Conservation (phyloP, 2,797 vertebrate species). For the Artibeus lituratus region DNA sequence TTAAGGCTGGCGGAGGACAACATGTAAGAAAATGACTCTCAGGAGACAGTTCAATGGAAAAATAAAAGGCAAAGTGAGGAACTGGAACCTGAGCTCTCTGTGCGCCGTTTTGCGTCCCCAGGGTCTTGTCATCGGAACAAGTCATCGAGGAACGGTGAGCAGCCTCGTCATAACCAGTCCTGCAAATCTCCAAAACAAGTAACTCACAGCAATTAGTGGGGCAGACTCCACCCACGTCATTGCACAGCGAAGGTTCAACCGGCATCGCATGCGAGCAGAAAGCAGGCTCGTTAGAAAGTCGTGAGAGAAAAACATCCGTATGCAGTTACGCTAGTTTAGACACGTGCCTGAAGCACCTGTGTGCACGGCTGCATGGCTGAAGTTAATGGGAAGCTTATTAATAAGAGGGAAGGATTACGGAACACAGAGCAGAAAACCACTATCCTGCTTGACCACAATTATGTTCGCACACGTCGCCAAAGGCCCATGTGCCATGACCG, state of each 20-base stretch:
- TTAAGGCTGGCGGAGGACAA: neutral
- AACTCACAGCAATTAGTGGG: neutral
- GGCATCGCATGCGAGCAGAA: neutral
- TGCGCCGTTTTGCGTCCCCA: neutral
- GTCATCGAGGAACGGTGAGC: constrained; percentile 16
- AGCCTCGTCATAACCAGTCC: neutral
- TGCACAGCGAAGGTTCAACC: neutral
- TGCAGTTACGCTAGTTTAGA: neutral
- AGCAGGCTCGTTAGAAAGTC: constrained; percentile 62
- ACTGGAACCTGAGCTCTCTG: neutral
- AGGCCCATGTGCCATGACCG: neutral
- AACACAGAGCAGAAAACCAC: neutral
- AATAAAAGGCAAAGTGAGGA: constrained; percentile 17
- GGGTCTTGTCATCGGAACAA: constrained; percentile 9
- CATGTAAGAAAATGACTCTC: neutral
- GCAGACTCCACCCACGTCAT: neutral
- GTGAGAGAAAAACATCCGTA: neutral
- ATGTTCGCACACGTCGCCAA: neutral
- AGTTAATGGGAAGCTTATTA: constrained; percentile 12
- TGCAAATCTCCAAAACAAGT: constrained; percentile 7
- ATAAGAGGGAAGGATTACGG: neutral
- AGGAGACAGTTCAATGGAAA: neutral
- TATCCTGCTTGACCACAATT: neutral
- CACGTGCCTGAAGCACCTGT: neutral
- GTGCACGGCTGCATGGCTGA: neutral